These are phyloP conservation scores for Tauraco hartlaubi DNA, from an alignment of 2,797 vertebrate species.

Conservation along the genomic window DNA sequence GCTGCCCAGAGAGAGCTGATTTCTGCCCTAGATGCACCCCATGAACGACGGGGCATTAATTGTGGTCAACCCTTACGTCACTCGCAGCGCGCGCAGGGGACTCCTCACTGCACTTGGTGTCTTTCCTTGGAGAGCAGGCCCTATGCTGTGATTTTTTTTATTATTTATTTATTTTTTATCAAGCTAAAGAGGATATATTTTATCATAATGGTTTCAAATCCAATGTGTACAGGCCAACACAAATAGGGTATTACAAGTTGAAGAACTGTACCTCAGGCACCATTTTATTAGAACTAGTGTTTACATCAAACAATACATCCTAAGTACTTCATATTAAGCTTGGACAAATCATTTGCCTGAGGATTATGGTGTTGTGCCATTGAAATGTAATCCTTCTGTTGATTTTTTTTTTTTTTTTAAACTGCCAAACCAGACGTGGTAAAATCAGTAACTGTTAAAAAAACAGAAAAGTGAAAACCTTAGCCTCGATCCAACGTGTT, in stretches of 20 bases:
- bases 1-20: neutral
- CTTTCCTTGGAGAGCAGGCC: constrained; percentile 68
- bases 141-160: constrained; percentile 73
- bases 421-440: constrained; percentile 94
- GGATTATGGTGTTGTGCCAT: constrained; percentile 96
- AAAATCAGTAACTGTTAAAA: constrained; percentile 88
- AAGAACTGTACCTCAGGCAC: constrained; percentile 94
- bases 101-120: neutral
- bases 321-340: constrained; percentile 99
- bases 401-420: constrained; percentile 89
- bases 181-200: constrained; percentile 91
- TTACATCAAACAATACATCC: constrained; percentile 98
- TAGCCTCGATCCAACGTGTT: neutral
- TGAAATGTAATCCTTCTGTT: constrained; percentile 95
- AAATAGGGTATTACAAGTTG: constrained; percentile 96
- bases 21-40: neutral
- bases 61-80: accelerated
- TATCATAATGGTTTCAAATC: constrained; percentile 89
- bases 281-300: constrained; percentile 98
- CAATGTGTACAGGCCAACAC: constrained; percentile 86
- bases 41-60: accelerated
- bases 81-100: neutral
- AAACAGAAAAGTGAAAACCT: neutral
- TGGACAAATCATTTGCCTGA: constrained; percentile 99
- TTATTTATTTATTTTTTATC: constrained; percentile 80